Base-by-base conservation (phyloP, 2,113 vertebrate species). In the Cynopterus brachyotis region DNA sequence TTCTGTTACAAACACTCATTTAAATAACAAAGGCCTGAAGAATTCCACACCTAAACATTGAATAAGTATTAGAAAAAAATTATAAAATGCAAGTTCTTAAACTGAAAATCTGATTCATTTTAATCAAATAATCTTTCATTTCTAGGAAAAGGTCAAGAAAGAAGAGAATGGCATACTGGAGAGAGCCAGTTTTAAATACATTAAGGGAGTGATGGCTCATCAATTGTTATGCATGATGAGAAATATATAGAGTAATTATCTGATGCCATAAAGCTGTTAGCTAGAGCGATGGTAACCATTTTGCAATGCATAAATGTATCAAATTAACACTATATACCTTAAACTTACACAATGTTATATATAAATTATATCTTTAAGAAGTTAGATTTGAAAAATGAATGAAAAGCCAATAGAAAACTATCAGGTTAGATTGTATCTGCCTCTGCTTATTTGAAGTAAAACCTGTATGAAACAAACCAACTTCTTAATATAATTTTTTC, bases 31-130 rank as follows among this genome's bases (percentile, higher is more conserved):
- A 59, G 45, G 72, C 6, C 5, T 45, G 24, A 83, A 13, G 40
- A 53, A 78, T 67, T 93, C 91, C 30, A 79, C n/a, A 72, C 20
- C 66, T 86, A 72, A 90, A 62, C 5, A 92, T 17, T 72, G 37
- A 94, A 66, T 57, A 84, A 28, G 6, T 40, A 62, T 86, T 86
- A n/a, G 37, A 53, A 37, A 76, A 76, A 89, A 64, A 81, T 57
- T 81, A 81, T 50, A 78, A 40, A n/a, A 67, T 60, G 16, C 45
- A 64, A 13, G 82, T 86, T 97, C 79, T 92, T 53, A 95, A 75
- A 70, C 16, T 57, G 35, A 96, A 85, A 95, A 95, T 30, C 9
- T 66, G 24, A 83, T 83, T 83, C 20, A 55, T 67, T 87, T 83
- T 81, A 90, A 89, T 69, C 24, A 94, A 66, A 86, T 89, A 57